Base-by-base conservation (phyloP, 2,113 vertebrate genomes). In the Nymphicus hollandicus region DNA sequence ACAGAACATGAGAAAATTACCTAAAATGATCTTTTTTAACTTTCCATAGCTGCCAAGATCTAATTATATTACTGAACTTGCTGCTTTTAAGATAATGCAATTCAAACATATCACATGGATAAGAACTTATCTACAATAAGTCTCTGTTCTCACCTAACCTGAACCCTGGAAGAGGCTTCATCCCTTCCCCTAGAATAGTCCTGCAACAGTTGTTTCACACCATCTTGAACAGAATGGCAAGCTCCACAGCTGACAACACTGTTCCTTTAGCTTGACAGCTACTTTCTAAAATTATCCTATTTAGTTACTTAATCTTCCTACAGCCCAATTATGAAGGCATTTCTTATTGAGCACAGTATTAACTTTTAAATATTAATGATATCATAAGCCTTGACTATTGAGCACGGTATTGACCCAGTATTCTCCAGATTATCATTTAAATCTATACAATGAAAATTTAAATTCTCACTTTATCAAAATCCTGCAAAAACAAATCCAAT, bases 211-310 rank as follows among this genome's bases (percentile, higher is more conserved):
- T 95, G 63, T 94, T 95, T 77, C 89, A 95, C 66, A 73, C 8
- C 2, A 27, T 88, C 66, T 55, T 69, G 44, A 85, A 88, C n/a
- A 89, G 87, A 80, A 92, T 66, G 41, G 88, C 0, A 29, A 95
- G 91, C 49, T 80, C 66, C 82, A 56, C 85, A 94, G 87, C 84
- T 93, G 89, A 92, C 81, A 93, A 58, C 68, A 87, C 73, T 91
- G 81, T 66, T 95, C 70, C 84, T 82, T 73, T 93, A 91, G 46
- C 71, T 80, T 89, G 89, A 94, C 93, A 95, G 94, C 76, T 85
- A 87, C 66, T 91, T 94, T 88, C 94, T 89, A 96, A 93, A 95
- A 97, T 94, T 96, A 96, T 77, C 68, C 16, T 63, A 89, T 81
- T 83, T 88, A 95, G 89, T 91, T 96, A 91, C 85, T 83, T 91